These are phyloP conservation scores for Netelia inedita DNA, from an alignment of 2,888 invertebrate species.

Conservation along the genomic window DNA sequence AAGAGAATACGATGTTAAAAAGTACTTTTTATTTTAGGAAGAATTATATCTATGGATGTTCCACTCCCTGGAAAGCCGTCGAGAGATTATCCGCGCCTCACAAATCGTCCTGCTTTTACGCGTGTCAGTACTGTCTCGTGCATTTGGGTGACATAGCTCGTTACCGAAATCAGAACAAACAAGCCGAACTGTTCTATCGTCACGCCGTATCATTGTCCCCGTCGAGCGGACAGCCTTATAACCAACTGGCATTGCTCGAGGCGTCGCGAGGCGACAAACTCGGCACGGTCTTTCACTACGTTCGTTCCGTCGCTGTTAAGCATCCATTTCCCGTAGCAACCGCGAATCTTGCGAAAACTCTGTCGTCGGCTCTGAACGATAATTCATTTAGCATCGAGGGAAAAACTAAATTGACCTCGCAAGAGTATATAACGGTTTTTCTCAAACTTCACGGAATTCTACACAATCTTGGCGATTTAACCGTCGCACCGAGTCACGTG, in stretches of 20 bases:
- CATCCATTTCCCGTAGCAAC: conserved; percentile 95
- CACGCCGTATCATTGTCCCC: conserved; percentile 91
- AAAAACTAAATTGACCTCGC: conserved; percentile 87
- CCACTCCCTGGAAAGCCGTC: conserved; percentile 84
- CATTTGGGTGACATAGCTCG: conserved; percentile 95
- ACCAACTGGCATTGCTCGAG: conserved; percentile 94
- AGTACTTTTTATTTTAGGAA: conserved; percentile 77
- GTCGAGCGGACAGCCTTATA: conserved; percentile 95
- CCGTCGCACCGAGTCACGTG: conserved; percentile 88
- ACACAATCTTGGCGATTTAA: conserved; percentile 86
- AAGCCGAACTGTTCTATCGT: conserved; percentile 94
- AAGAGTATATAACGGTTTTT: conserved; percentile 87
- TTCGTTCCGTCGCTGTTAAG: conserved; percentile 92
- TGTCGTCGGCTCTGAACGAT: conserved; percentile 87
- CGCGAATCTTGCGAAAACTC: conserved; percentile 92
- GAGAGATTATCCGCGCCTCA: conserved; percentile 85
- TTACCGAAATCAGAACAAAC: conserved; percentile 92
- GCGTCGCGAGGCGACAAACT: conserved; percentile 93
- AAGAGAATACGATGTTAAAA: conserved; percentile 1
- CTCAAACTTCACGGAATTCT: conserved; percentile 88
- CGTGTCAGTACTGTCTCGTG: conserved; percentile 95
- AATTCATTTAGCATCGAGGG: conserved; percentile 77
- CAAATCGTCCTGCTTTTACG: conserved; percentile 92
- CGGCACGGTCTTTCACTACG: conserved; percentile 94
- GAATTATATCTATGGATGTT: conserved; percentile 85